A percentile compares a stretch with the other conserved stretches of the same genome.
Evolutionary conservation across 1,140 invertebrate species (phyloP).

Genomic region (Sarcophaga peregrina): DNA sequence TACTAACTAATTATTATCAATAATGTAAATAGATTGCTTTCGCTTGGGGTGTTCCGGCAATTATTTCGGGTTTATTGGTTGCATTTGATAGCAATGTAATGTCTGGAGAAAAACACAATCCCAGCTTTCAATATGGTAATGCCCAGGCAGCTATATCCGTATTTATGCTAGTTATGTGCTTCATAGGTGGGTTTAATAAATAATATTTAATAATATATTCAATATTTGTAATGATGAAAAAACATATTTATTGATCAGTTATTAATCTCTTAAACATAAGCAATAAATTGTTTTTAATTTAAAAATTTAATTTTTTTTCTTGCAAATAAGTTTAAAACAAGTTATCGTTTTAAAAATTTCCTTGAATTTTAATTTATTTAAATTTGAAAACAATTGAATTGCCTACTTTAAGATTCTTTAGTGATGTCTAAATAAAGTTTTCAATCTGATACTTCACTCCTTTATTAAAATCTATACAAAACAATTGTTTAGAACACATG

Average conservation of each 20-base stretch:
- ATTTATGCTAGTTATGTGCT: constrained; percentile 74
- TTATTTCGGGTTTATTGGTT: constrained; percentile 71
- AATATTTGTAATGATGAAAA: constrained; percentile 22
- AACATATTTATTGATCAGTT: constrained; percentile 22
- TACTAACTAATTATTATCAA: not conserved
- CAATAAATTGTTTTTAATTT: not conserved
- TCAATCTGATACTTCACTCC: constrained; percentile 55
- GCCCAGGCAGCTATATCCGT: constrained; percentile 77
- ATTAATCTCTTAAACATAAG: not conserved
- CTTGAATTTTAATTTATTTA: not conserved
- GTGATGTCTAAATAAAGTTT: constrained; percentile 56
- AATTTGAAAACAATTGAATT: not conserved
- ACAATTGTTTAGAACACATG: not conserved
- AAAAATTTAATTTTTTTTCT: no score
- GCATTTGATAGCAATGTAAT: constrained; percentile 67
- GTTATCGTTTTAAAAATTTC: not conserved
- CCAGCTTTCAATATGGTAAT: constrained; percentile 84
- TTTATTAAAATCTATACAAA: not conserved
- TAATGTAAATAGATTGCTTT: constrained; percentile 70
- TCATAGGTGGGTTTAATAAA: constrained; percentile 70
- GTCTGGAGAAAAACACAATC: constrained; percentile 73
- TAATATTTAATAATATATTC: no score
- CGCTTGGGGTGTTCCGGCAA: constrained; percentile 77
- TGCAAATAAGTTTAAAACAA: not conserved
- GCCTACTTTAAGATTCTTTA: constrained; percentile 20